Evolutionary conservation across 2,113 vertebrate species (phyloP).

Genomic region (Bucco capensis): DNA sequence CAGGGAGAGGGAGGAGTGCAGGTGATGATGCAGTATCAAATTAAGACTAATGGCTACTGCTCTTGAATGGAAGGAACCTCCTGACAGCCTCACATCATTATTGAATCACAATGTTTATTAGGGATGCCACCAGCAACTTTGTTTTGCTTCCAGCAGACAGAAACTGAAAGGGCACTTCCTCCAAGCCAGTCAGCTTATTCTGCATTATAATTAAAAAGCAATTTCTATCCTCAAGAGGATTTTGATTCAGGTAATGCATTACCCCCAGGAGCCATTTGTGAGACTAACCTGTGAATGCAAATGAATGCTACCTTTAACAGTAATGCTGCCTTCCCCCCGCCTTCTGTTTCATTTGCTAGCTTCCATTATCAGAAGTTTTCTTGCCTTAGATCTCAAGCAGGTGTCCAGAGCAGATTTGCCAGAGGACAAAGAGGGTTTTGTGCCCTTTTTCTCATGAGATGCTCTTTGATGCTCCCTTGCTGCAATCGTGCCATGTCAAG

Average conservation of each 20-base stretch:
- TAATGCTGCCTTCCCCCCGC: not conserved
- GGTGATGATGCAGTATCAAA: not conserved
- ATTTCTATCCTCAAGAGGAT: constrained; percentile 11
- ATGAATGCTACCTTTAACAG: not conserved
- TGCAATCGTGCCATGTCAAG: fast-evolving
- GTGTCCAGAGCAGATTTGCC: not conserved
- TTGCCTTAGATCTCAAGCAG: not conserved
- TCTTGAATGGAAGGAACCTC: not conserved
- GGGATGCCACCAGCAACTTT: constrained; percentile 7
- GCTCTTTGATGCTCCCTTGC: not conserved
- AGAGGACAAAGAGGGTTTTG: not conserved
- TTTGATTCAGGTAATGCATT: constrained; percentile 50
- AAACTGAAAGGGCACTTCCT: constrained; percentile 10
- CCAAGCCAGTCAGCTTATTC: not conserved
- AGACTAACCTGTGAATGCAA: not conserved
- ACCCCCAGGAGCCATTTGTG: constrained; percentile 14
- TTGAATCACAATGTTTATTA: constrained; percentile 17
- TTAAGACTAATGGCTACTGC: not conserved
- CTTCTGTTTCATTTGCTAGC: not conserved
- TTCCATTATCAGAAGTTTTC: not conserved
- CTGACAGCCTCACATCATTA: not conserved
- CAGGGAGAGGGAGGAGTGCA: not conserved
- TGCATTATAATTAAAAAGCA: constrained; percentile 30
- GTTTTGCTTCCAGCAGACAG: constrained; percentile 6
- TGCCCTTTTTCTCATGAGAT: not conserved